Evolutionary conservation across 2,888 invertebrate species (phyloP).

Genomic region (Mylabris sibirica): DNA sequence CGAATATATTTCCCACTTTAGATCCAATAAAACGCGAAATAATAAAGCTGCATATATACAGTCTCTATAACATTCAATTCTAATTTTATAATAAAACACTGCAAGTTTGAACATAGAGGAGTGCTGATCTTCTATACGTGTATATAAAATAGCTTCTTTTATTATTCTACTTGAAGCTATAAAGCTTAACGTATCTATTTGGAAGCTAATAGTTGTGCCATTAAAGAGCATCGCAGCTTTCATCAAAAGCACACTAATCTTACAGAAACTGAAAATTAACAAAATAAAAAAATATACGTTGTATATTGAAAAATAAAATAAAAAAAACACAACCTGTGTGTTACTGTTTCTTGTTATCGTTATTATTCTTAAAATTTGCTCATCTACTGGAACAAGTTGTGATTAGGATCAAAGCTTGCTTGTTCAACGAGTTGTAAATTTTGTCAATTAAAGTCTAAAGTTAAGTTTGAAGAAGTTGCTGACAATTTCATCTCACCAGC

Average conservation of each 20-base stretch:
- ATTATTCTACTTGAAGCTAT: constrained; percentile 11
- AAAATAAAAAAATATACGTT: neutral
- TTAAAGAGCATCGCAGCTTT: neutral
- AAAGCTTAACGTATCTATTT: constrained; percentile 12
- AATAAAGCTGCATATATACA: neutral
- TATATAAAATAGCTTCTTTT: constrained; percentile 11
- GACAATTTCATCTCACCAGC: constrained; percentile 1
- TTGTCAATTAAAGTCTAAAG: constrained; percentile 8
- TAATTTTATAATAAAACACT: neutral
- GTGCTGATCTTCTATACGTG: constrained; percentile 5
- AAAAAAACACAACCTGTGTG: too few species aligned
- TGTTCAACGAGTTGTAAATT: constrained; percentile 13
- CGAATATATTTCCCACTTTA: neutral
- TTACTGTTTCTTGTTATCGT: neutral
- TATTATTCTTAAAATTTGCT: neutral
- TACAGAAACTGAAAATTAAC: neutral
- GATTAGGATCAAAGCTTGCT: neutral
- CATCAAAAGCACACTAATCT: neutral
- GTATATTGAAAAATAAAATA: too few species aligned
- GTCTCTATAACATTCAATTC: neutral
- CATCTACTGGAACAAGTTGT: neutral
- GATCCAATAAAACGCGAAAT: neutral
- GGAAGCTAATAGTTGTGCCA: constrained; percentile 10
- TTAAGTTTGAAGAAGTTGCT: constrained; percentile 13
- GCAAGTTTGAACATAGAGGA: neutral